A percentile compares a stretch with the other conserved stretches of the same genome.
Conservation (phyloP, 2,888 invertebrate species). For the Troides oblongomaculatus region DNA sequence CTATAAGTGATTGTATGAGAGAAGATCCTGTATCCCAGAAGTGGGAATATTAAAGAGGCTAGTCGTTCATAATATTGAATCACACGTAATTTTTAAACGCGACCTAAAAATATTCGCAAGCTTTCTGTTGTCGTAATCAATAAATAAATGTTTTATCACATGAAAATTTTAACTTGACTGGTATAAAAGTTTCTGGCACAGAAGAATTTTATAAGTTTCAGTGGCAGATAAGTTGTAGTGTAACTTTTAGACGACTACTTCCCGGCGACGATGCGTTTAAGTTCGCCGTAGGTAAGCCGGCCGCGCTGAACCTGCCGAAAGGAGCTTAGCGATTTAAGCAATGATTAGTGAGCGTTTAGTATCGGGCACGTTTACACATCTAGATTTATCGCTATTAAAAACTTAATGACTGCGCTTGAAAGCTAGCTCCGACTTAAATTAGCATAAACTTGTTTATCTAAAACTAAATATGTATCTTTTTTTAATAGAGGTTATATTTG, state of each 20-base stretch:
- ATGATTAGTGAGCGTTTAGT: slow-evolving; percentile 48
- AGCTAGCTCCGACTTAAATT: slow-evolving; percentile 58
- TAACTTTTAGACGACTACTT: neutral
- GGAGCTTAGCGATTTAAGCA: slow-evolving; percentile 46
- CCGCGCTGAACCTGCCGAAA: slow-evolving; percentile 40
- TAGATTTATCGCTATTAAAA: slow-evolving; percentile 70
- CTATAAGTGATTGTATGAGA: too few species aligned
- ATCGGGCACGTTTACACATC: slow-evolving; percentile 49
- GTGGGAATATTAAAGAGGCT: too few species aligned
- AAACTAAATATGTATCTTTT: slow-evolving; percentile 61
- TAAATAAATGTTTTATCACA: too few species aligned
- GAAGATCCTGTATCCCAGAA: too few species aligned
- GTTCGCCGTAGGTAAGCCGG: slow-evolving; percentile 35
- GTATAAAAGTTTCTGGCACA: too few species aligned
- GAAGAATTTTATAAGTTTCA: too few species aligned
- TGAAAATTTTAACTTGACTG: too few species aligned
- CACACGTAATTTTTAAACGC: too few species aligned
- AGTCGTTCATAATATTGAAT: too few species aligned
- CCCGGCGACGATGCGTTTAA: slow-evolving; percentile 8
- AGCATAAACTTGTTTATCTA: slow-evolving; percentile 66
- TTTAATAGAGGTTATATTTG: slow-evolving; percentile 56
- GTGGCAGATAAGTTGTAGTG: too few species aligned
- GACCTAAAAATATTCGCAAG: too few species aligned
- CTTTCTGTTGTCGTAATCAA: too few species aligned
- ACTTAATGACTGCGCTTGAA: slow-evolving; percentile 54